Percentiles rank a stretch among this genome's conserved stretches.
phyloP scores from a whole-genome alignment of 2,888 invertebrate species.

The Drosophila neonasuta region DNA sequence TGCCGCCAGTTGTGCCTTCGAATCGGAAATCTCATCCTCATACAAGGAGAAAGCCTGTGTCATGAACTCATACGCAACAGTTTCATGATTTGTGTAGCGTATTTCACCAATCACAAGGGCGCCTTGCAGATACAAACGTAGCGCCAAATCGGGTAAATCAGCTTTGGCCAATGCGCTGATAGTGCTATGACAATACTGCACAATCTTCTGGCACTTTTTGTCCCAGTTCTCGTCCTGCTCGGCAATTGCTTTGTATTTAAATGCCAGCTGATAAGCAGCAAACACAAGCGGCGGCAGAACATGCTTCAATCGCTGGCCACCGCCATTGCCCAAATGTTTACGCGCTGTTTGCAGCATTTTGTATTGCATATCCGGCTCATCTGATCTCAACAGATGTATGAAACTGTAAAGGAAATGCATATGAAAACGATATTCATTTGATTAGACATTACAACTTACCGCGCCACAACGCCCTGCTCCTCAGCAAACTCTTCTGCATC shows the following conservation, averaged over 20 bases:
- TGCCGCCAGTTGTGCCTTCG: conserved; percentile 97
- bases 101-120: conserved; percentile 96
- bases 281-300: conserved; percentile 97
- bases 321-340: conserved; percentile 95
- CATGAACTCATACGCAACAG: conserved; percentile 98
- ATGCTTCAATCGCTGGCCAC: conserved; percentile 92
- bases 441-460: conserved; percentile 83
- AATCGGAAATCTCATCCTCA: conserved; percentile 99
- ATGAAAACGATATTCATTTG: not conserved
- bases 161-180: conserved; percentile 97
- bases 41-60: conserved; percentile 97
- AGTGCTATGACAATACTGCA: conserved; percentile 98
- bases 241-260: conserved; percentile 89
- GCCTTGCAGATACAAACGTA: conserved; percentile 97
- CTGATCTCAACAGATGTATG: conserved; percentile 91
- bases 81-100: conserved; percentile 96
- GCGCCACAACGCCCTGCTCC: conserved; percentile 93
- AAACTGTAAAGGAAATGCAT: conserved; percentile 83
- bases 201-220: conserved; percentile 98
- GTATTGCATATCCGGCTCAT: conserved; percentile 92
- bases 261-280: conserved; percentile 94
- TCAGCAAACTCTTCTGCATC: conserved; percentile 98
- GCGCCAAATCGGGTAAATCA: conserved; percentile 95
- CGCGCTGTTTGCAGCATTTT: conserved; percentile 94
- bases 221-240: conserved; percentile 98